A percentile compares a stretch with the other conserved stretches of the same genome.
Evolutionary conservation across 2,797 vertebrate species (phyloP).

Genomic region (Myotis planiceps): DNA sequence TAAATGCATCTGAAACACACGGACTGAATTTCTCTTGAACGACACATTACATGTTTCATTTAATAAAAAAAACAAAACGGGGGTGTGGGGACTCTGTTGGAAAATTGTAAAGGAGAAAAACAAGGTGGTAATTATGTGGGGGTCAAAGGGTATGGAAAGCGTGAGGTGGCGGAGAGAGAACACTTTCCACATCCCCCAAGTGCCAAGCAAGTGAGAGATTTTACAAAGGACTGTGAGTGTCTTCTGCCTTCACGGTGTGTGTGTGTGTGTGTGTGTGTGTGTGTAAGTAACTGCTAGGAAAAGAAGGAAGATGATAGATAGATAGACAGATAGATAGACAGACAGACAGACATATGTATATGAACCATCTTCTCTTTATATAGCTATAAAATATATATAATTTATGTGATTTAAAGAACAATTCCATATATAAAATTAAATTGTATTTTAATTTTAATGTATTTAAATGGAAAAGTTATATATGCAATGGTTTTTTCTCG

Average conservation of each 20-base stretch:
- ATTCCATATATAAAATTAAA: background rate
- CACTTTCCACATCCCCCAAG: background rate
- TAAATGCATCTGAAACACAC: conserved; percentile 78
- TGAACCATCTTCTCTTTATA: background rate
- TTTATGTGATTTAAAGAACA: background rate
- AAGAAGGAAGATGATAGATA: no score
- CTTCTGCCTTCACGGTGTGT: background rate
- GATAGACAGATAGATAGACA: background rate
- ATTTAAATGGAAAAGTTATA: background rate
- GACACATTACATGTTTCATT: conserved; percentile 54
- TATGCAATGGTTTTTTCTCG: background rate
- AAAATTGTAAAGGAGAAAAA: conserved; percentile 47
- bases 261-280: background rate
- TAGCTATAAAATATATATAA: background rate
- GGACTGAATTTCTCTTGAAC: conserved; percentile 75
- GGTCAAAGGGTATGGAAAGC: background rate
- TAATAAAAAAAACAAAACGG: background rate
- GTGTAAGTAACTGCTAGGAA: background rate
- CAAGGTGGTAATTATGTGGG: conserved; percentile 26
- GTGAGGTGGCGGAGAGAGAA: background rate
- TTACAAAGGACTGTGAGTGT: background rate
- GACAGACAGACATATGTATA: background rate
- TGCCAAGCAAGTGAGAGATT: conserved; percentile 1
- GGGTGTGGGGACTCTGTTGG: background rate
- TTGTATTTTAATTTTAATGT: background rate